phyloP scores from a whole-genome alignment of 92 coral and sea anemone genomes.

The Galaxea fascicularis region DNA sequence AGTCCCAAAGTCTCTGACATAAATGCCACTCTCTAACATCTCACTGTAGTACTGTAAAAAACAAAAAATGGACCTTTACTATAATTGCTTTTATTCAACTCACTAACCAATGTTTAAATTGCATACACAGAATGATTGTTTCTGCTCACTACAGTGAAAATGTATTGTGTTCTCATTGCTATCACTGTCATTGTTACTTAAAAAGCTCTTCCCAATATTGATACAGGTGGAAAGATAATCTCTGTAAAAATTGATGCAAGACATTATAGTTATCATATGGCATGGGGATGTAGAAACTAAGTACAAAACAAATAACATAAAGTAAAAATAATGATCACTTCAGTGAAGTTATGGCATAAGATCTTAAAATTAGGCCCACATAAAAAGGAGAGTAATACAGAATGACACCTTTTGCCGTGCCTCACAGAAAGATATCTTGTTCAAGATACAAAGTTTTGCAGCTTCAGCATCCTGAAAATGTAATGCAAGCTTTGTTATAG shows the following conservation, averaged over 20 bases:
- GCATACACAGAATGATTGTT: not conserved
- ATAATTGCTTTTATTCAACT: not conserved
- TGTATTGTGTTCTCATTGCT: not conserved
- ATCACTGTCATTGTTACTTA: not conserved
- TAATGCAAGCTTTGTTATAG: not conserved
- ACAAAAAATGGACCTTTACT: not conserved
- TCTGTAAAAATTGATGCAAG: too few relatives aligned
- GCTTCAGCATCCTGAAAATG: constrained; percentile 4
- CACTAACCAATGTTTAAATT: not conserved
- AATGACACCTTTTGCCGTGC: constrained; percentile 9
- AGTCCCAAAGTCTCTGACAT: constrained; percentile 24
- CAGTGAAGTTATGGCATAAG: too few relatives aligned
- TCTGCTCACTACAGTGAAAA: not conserved
- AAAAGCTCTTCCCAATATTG: too few relatives aligned
- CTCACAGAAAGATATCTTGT: constrained; percentile 20
- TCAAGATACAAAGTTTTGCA: constrained; percentile 8
- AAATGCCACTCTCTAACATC: constrained; percentile 32
- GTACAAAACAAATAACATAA: too few relatives aligned
- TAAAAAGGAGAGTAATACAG: not conserved
- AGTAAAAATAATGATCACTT: too few relatives aligned
- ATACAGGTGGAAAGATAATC: too few relatives aligned
- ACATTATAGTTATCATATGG: too few relatives aligned
- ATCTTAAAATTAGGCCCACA: not conserved
- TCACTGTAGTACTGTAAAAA: constrained; percentile 18
- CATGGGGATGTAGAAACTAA: too few relatives aligned